These are phyloP conservation scores for Drosophila affinis DNA, from an alignment of 2,888 invertebrate genomes.

Conservation along the genomic window DNA sequence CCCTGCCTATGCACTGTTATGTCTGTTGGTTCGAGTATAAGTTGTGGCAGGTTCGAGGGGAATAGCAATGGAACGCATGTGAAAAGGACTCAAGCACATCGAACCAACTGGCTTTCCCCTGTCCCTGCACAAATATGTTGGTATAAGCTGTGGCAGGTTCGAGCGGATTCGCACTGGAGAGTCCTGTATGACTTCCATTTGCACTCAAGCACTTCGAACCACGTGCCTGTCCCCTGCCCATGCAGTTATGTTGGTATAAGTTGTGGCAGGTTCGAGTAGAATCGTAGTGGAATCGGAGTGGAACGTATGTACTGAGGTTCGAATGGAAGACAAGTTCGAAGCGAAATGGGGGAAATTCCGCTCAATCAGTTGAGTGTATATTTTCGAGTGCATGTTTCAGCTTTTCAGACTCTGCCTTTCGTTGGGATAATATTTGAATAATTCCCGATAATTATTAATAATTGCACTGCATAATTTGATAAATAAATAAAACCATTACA, in stretches of 20 bases:
- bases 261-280: not conserved
- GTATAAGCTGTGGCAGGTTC: no score
- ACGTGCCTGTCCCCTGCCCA: not conserved
- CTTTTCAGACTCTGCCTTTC: not conserved
- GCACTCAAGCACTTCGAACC: not conserved
- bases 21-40: no score
- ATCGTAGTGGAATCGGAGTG: not conserved
- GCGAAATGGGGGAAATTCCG: not conserved
- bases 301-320: not conserved
- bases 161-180: no score
- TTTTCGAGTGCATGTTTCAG: not conserved
- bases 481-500: constrained; percentile 52
- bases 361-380: constrained; percentile 8
- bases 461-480: constrained; percentile 53
- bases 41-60: no score
- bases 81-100: no score
- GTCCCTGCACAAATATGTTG: no score
- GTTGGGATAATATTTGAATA: not conserved
- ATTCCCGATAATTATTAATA: constrained; percentile 46
- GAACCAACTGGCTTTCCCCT: no score
- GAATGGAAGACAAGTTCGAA: not conserved
- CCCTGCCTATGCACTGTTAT: no score
- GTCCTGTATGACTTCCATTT: no score
- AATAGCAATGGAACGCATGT: no score
- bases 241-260: not conserved